Evolutionary conservation across 92 coral and sea anemone species (phyloP), one percentile per base, ranked within the genome.

Genomic region (Parazoanthus atlanticus): DNA sequence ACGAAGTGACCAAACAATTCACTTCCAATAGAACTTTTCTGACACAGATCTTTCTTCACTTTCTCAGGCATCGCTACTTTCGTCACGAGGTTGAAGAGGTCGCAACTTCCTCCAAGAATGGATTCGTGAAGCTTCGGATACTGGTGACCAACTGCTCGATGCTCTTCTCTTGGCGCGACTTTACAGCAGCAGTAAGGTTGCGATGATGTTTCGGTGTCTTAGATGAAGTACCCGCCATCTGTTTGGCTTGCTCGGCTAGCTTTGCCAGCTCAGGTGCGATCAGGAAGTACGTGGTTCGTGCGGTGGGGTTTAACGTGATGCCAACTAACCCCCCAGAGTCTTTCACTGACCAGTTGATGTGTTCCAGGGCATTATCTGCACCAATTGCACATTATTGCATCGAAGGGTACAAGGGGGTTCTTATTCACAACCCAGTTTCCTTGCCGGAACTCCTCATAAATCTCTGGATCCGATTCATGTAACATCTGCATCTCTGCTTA

Each of bases 291-390:
- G 88, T 90, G 17, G 93, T 75, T n/a, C 88, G 81, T 30, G 91
- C 93, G 79, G 54, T 88, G 23, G 91, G 89, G 71, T 90, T 92
- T 52, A 90, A 72, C 16, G 95, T 92, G 71, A 90, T 92, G n/a
- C 91, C 91, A 38, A 90, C 78, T 31, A 91, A 80, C 13, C 93
- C 93, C 21, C 91, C 89, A 5, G 89, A 76, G 28, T 88, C 91
- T 88, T 91, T 91, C 93, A 88, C 83, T 12, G 90, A 89, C 47
- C 92, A 84, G 88, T 90, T 87, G 78, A 86, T 38, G 69, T 91
- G 91, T 71, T 91, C 89, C 34, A 88, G 86, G 58, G 86, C 91
- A 85, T 88, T 80, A 67, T 88, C 89, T n/a, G 87, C 90, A 26
- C 90, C 91, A 17, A 85, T 2, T 15, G 79, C 88, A 79, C 91